Conservation (phyloP, 2,797 vertebrate genomes). For the Telmatherina bonti region DNA sequence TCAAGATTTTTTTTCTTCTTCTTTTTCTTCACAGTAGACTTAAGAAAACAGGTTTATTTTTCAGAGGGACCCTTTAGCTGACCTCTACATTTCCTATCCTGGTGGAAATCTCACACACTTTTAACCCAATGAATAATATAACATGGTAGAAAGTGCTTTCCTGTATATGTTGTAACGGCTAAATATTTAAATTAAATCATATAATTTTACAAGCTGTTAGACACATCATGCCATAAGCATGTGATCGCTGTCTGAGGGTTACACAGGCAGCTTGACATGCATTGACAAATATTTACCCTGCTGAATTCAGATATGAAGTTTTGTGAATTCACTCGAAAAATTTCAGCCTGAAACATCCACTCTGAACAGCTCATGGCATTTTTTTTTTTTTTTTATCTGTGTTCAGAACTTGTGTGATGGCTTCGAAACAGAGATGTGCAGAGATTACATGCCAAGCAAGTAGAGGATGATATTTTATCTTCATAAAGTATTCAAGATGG, state of each 20-base stretch:
- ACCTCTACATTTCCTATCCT: conserved; percentile 11
- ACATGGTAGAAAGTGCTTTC: conserved; percentile 1
- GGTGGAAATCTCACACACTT: conserved; percentile 20
- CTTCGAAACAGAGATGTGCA: conserved; percentile 20
- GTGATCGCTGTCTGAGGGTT: background rate
- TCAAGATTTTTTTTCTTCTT: conserved; percentile 37
- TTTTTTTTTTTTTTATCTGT: conserved; percentile 34
- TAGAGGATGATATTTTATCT: conserved; percentile 4
- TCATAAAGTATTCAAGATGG: conserved; percentile 9
- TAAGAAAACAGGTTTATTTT: conserved; percentile 28
- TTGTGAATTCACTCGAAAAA: conserved; percentile 13
- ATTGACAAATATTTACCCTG: conserved; percentile 12
- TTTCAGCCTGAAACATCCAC: conserved; percentile 37
- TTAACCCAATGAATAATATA: conserved; percentile 12
- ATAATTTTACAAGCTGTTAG: conserved; percentile 17
- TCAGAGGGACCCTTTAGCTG: conserved; percentile 12
- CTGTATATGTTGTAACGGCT: conserved; percentile 11
- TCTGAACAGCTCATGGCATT: conserved; percentile 43
- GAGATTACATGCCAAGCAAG: conserved; percentile 21
- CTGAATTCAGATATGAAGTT: conserved; percentile 21
- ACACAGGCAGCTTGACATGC: conserved; percentile 17
- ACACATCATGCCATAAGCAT: background rate
- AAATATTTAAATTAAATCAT: conserved; percentile 9
- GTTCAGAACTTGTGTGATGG: conserved; percentile 48
- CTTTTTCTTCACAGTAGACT: conserved; percentile 29